Conservation (phyloP, 2,113 vertebrate species). For the Callaeas wilsoni region DNA sequence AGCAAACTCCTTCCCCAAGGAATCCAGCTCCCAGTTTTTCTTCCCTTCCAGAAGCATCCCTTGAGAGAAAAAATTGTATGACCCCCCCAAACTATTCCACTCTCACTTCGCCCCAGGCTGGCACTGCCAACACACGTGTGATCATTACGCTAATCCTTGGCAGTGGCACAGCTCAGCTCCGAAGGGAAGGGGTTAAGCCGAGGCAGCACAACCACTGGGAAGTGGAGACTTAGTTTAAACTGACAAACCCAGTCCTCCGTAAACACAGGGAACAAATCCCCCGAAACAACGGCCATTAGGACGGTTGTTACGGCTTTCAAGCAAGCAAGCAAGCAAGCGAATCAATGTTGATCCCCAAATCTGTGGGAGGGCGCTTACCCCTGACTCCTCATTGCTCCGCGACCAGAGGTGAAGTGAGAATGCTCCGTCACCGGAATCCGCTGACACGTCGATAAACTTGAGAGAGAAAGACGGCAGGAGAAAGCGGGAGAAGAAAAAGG, state of each 20-base stretch:
- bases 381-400: neutral
- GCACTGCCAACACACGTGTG: neutral
- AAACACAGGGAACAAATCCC: neutral
- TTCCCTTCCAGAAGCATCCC: constrained; percentile 31
- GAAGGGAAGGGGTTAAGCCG: constrained; percentile 53
- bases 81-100: neutral
- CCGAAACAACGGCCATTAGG: neutral
- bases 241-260: constrained; percentile 41
- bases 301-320: neutral
- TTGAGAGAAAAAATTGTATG: neutral
- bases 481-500: constrained; percentile 33
- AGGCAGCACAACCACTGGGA: neutral
- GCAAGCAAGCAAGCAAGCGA: neutral
- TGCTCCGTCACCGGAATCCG: neutral
- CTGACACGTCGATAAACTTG: neutral
- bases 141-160: neutral
- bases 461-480: neutral
- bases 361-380: neutral
- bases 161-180: neutral
- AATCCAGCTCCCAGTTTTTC: constrained; percentile 31
- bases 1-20: constrained; percentile 49
- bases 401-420: neutral
- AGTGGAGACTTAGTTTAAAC: constrained; percentile 32
- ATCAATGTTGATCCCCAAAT: neutral
- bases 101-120: neutral